A percentile compares a stretch with the other conserved stretches of the same genome.
phyloP scores from a whole-genome alignment of 2,888 invertebrate species.

The Dexiosoma caninum region DNA sequence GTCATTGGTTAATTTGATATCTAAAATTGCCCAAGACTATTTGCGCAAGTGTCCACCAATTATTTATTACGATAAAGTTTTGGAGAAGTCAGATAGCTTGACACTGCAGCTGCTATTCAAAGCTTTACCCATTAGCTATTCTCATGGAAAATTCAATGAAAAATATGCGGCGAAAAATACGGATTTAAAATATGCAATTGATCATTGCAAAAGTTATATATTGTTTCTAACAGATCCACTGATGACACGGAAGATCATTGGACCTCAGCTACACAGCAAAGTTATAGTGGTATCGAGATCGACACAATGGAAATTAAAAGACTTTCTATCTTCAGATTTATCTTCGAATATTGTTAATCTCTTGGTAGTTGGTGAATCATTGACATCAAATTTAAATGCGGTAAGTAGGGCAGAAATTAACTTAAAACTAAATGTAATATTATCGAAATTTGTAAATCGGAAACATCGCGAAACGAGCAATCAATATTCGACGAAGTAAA shows the following conservation, averaged over 20 bases:
- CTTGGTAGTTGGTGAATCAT: constrained; percentile 83
- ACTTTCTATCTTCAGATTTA: constrained; percentile 82
- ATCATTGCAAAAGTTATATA: constrained; percentile 82
- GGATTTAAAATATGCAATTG: constrained; percentile 71
- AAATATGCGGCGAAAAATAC: constrained; percentile 78
- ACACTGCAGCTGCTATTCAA: constrained; percentile 81
- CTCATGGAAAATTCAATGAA: constrained; percentile 82
- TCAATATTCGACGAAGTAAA: too few species aligned
- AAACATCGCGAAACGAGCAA: too few species aligned
- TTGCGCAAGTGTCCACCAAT: constrained; percentile 83
- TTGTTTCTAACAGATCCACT: constrained; percentile 83
- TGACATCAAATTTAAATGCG: constrained; percentile 79
- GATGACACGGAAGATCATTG: constrained; percentile 80
- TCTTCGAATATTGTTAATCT: constrained; percentile 85
- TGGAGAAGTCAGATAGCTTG: constrained; percentile 80
- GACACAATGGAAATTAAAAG: constrained; percentile 86
- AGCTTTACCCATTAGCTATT: constrained; percentile 79
- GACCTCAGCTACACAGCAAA: constrained; percentile 81
- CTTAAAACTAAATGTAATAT: too few species aligned
- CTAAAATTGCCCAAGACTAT: constrained; percentile 81
- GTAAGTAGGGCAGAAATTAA: constrained; percentile 73
- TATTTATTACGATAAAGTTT: constrained; percentile 82
- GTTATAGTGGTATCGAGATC: constrained; percentile 84
- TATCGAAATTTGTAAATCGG: neutral
- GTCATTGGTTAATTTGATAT: constrained; percentile 82